These are phyloP conservation scores for Malthinus flaveolus DNA, from an alignment of 2,888 invertebrate species.

Conservation along the genomic window DNA sequence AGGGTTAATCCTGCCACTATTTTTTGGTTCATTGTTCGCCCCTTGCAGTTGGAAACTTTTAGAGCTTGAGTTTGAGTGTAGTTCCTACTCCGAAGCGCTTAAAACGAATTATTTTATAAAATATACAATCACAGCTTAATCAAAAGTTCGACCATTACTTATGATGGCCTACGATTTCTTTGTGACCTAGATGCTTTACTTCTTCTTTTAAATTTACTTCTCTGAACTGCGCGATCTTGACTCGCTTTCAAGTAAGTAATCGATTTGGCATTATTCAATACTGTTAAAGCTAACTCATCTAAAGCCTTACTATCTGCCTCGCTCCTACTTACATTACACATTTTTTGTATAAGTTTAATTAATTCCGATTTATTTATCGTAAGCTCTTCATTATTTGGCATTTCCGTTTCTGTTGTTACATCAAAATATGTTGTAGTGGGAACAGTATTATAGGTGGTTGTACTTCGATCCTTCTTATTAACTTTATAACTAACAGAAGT, in stretches of 20 bases:
- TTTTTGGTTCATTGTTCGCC: too few relatives aligned
- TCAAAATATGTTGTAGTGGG: background rate
- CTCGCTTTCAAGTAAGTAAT: slow-evolving; percentile 29
- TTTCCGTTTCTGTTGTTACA: background rate
- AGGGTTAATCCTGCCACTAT: too few relatives aligned
- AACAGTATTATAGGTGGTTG: background rate
- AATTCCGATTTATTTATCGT: background rate
- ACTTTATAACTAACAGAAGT: slow-evolving; percentile 60
- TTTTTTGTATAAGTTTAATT: background rate
- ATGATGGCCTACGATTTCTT: background rate
- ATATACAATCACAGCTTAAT: too few relatives aligned
- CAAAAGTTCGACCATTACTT: too few relatives aligned
- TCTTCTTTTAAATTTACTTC: background rate
- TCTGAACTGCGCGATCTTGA: background rate
- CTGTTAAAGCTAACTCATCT: slow-evolving; percentile 34
- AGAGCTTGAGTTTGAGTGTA: too few relatives aligned
- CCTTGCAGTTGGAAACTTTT: too few relatives aligned
- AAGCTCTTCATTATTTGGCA: too few relatives aligned
- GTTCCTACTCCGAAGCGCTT: too few relatives aligned
- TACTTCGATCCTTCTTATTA: slow-evolving; percentile 47
- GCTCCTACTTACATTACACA: background rate
- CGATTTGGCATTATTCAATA: slow-evolving; percentile 53
- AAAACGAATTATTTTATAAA: too few relatives aligned
- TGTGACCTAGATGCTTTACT: background rate
- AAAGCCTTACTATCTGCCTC: background rate